A percentile compares a stretch with the other conserved stretches of the same genome.
Evolutionary conservation across 2,797 vertebrate genomes (phyloP).

Genomic region (Spea hammondii): DNA sequence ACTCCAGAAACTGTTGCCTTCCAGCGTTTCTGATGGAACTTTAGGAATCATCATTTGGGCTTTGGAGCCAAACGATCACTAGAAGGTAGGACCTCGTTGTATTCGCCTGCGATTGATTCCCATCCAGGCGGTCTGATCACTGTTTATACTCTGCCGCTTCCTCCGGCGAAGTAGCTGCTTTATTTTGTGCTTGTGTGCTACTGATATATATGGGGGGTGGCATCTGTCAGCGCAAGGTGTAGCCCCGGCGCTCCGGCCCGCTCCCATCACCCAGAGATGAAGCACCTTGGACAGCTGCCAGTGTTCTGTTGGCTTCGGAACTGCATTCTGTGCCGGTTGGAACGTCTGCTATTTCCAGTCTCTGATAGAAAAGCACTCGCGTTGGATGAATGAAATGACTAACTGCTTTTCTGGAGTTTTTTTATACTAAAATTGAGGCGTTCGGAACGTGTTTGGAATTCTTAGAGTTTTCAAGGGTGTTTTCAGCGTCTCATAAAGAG

Average conservation of each 20-base stretch:
- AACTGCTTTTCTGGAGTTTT: too few species aligned
- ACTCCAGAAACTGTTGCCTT: too few species aligned
- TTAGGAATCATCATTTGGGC: too few species aligned
- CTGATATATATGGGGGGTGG: not conserved
- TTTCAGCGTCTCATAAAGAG: too few species aligned
- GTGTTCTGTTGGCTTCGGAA: not conserved
- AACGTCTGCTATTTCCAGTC: not conserved
- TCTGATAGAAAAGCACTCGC: too few species aligned
- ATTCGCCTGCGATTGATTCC: too few species aligned
- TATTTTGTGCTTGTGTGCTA: not conserved
- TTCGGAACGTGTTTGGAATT: too few species aligned
- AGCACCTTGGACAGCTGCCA: slow-evolving; percentile 7
- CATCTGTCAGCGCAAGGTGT: not conserved
- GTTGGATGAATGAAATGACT: too few species aligned
- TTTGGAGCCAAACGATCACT: too few species aligned
- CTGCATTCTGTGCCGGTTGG: not conserved
- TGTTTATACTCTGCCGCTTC: not conserved
- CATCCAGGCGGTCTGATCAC: too few species aligned
- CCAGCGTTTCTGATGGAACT: too few species aligned
- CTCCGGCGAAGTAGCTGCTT: not conserved
- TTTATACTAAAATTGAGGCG: not conserved
- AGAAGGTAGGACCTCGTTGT: not conserved
- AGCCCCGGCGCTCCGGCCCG: not conserved
- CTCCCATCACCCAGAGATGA: not conserved
- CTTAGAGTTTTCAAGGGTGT: too few species aligned